These are phyloP conservation scores for Sebastes schlegelii DNA, from an alignment of 2,113 vertebrate genomes.

Conservation along the genomic window DNA sequence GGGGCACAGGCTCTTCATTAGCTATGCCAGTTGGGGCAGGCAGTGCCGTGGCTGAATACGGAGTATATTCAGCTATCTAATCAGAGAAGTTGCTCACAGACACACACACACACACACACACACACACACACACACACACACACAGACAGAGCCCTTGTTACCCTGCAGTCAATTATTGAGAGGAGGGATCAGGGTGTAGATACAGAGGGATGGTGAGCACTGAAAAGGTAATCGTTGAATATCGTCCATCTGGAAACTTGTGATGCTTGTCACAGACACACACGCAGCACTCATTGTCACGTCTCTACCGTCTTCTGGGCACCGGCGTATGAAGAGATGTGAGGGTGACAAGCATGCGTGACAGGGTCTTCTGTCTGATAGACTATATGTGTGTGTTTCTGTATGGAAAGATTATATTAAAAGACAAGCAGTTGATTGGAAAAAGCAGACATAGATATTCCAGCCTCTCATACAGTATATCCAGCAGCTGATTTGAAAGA, in stretches of 20 bases:
- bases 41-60: conserved; percentile 63
- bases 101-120: conserved; percentile 27
- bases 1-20: conserved; percentile 67
- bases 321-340: conserved; percentile 2
- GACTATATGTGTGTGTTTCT: background rate
- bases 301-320: background rate
- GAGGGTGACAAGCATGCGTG: conserved; percentile 5
- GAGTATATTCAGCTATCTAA: conserved; percentile 54
- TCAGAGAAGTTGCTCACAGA: conserved; percentile 46
- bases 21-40: conserved; percentile 63
- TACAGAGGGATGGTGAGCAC: conserved; percentile 22
- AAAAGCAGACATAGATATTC: background rate
- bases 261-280: conserved; percentile 41
- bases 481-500: conserved; percentile 21
- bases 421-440: background rate
- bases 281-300: conserved; percentile 10
- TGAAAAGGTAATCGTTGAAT: conserved; percentile 60
- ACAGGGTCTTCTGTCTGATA: background rate
- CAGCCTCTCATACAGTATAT: background rate
- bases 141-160: conserved; percentile 44
- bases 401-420: background rate
- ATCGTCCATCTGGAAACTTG: conserved; percentile 51
- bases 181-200: conserved; percentile 58
- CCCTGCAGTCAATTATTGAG: conserved; percentile 67
- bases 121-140: conserved; percentile 20